Conservation (phyloP, 35 echinoderm and acorn worm species). For the Nesometra sesokonis region DNA sequence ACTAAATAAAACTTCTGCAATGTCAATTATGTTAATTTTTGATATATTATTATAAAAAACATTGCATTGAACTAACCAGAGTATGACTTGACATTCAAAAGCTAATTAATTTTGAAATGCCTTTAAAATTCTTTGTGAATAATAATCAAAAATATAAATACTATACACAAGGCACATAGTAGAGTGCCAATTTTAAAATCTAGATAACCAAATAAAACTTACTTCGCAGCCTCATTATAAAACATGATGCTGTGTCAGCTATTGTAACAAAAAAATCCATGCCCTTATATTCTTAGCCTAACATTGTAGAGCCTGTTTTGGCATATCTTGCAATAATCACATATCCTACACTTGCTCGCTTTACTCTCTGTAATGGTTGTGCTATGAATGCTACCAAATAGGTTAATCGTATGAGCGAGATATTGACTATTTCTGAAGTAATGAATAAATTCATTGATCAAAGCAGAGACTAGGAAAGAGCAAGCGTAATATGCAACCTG, state of each 20-base stretch:
- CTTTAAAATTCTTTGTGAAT: no score
- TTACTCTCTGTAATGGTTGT: background rate
- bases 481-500: background rate
- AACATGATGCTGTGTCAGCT: background rate
- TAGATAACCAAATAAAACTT: no score
- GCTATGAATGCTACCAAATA: background rate
- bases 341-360: background rate
- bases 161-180: no score
- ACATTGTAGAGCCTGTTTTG: background rate
- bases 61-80: no score
- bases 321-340: background rate
- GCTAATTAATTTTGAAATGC: no score
- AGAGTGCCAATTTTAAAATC: no score
- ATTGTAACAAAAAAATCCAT: background rate
- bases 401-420: background rate
- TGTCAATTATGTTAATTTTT: no score
- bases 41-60: no score
- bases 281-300: background rate
- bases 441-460: conserved; percentile 1
- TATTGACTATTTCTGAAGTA: background rate
- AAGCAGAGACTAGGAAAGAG: background rate
- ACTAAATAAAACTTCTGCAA: no score
- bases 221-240: background rate
- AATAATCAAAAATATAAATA: no score
- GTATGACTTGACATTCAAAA: no score